Conservation (phyloP, 2,888 invertebrate species). For the Epiblema foenella region DNA sequence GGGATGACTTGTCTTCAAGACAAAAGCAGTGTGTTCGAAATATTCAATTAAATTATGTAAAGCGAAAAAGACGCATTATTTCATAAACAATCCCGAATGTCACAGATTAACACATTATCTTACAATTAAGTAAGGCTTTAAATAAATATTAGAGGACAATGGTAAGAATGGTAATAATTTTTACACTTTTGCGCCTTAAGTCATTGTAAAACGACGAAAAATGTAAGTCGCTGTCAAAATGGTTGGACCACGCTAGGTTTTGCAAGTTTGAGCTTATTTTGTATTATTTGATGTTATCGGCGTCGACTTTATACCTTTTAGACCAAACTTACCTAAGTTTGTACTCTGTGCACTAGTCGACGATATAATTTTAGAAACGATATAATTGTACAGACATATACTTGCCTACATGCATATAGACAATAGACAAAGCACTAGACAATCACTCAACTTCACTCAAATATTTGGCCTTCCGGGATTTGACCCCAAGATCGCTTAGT, state of each 20-base stretch:
- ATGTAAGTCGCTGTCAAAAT: too few relatives aligned
- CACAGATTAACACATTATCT: neutral
- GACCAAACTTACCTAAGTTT: too few relatives aligned
- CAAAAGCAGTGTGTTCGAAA: neutral
- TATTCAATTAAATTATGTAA: neutral
- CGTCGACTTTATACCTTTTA: too few relatives aligned
- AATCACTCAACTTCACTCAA: neutral
- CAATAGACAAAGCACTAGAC: neutral
- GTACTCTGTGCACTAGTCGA: too few relatives aligned
- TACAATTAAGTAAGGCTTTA: neutral
- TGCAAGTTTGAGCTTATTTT: too few relatives aligned
- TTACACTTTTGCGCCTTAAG: too few relatives aligned
- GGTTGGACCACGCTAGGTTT: too few relatives aligned
- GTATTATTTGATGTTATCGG: too few relatives aligned
- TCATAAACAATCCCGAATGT: too few relatives aligned
- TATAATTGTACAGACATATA: neutral
- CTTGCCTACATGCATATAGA: neutral
- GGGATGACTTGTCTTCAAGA: neutral
- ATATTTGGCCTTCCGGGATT: neutral
- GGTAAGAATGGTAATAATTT: too few relatives aligned
- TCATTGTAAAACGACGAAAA: too few relatives aligned
- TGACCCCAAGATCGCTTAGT: neutral
- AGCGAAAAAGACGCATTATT: neutral
- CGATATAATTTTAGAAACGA: too few relatives aligned
- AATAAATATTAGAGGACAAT: neutral